Percentiles rank a stretch among this genome's conserved stretches.
Evolutionary conservation across 2,888 invertebrate species (phyloP).

Genomic region (Ectobius pallidus): DNA sequence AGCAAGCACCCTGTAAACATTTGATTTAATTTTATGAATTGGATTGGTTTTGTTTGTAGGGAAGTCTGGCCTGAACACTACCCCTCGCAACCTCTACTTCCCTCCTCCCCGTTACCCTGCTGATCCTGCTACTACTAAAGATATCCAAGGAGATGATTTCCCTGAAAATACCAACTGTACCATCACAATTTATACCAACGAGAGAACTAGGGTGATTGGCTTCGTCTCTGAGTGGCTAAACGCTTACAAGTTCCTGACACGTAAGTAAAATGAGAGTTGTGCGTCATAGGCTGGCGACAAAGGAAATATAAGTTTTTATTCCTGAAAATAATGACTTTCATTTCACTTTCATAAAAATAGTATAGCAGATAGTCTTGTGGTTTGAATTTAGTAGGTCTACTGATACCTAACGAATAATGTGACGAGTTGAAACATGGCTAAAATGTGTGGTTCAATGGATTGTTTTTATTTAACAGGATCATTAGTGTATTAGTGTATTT

Average conservation of each 20-base stretch:
- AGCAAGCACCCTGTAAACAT: too few species aligned
- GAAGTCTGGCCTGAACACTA: constrained; percentile 36
- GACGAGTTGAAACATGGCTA: too few species aligned
- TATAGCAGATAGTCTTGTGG: too few species aligned
- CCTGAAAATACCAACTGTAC: constrained; percentile 57
- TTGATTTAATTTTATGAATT: too few species aligned
- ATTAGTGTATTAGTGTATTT: too few species aligned
- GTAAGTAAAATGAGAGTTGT: constrained; percentile 60
- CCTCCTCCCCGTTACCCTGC: constrained; percentile 49
- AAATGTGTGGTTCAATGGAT: too few species aligned
- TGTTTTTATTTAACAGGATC: too few species aligned
- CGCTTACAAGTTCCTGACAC: constrained; percentile 70
- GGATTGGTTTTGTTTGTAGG: constrained; percentile 19
- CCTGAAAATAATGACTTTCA: too few species aligned
- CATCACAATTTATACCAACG: constrained; percentile 56
- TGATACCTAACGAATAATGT: too few species aligned
- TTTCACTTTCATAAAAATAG: too few species aligned
- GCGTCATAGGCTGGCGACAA: background rate
- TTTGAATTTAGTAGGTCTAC: too few species aligned
- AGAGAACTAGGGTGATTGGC: constrained; percentile 62
- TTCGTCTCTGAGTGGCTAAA: constrained; percentile 74
- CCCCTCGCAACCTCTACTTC: constrained; percentile 45
- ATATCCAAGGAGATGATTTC: constrained; percentile 53
- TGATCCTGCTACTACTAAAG: constrained; percentile 50
- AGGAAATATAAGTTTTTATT: too few species aligned